Evolutionary conservation across 2,113 vertebrate species (phyloP).

Genomic region (Chlorocebus sabaeus): DNA sequence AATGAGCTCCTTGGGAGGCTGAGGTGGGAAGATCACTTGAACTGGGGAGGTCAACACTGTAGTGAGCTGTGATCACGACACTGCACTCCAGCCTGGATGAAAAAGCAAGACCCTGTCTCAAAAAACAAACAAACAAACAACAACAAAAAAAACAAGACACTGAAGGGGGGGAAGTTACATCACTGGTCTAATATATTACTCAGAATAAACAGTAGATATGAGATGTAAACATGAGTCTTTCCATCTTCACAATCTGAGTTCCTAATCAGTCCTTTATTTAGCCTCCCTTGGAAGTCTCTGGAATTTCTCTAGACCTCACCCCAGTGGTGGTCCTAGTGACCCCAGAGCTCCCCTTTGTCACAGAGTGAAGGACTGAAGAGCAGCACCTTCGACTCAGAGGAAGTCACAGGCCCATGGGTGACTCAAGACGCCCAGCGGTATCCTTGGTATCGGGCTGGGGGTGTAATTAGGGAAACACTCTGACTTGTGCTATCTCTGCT

Average conservation of each 20-base stretch:
- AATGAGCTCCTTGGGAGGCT: neutral
- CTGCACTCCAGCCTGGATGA: too few relatives aligned
- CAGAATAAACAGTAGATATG: neutral
- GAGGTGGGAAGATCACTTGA: too few relatives aligned
- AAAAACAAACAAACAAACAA: too few relatives aligned
- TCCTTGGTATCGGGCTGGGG: fast-evolving
- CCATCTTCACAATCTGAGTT: neutral
- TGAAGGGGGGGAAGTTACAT: neutral
- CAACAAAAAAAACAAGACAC: too few relatives aligned
- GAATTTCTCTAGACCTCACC: neutral
- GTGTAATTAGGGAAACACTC: neutral
- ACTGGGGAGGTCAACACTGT: too few relatives aligned
- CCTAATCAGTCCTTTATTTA: neutral
- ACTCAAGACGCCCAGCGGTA: neutral
- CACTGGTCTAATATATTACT: neutral
- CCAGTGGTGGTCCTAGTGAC: neutral
- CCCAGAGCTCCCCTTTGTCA: neutral
- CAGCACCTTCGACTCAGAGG: neutral
- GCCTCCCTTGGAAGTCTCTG: neutral
- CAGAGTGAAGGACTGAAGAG: neutral
- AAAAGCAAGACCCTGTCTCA: too few relatives aligned
- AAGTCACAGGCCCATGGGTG: neutral
- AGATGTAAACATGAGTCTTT: neutral
- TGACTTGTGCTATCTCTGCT: neutral
- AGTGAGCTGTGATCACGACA: too few relatives aligned